Conservation (phyloP, 2,113 vertebrate genomes). For the Lagopus muta region DNA sequence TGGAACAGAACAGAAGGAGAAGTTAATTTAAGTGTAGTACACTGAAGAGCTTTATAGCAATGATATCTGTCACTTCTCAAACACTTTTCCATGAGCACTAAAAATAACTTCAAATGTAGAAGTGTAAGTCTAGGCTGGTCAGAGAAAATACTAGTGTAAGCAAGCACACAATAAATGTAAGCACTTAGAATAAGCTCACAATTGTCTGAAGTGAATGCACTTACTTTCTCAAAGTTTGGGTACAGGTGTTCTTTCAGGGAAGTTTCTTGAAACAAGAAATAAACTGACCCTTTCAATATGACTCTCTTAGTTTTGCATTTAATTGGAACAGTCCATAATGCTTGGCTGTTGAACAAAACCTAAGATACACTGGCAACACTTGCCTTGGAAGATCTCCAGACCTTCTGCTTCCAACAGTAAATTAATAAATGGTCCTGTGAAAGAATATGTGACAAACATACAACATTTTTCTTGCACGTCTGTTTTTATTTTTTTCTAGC, state of each 20-base stretch:
- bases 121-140: neutral
- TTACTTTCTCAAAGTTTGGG: neutral
- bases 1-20: neutral
- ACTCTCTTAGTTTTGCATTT: neutral
- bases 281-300: neutral
- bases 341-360: neutral
- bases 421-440: neutral
- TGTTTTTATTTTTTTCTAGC: neutral
- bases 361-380: neutral
- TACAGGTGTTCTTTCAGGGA: neutral
- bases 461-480: neutral
- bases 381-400: conserved; percentile 15
- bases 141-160: neutral
- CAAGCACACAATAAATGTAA: fast-evolving
- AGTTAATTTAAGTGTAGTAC: neutral
- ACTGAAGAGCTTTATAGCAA: neutral
- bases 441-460: neutral
- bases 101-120: neutral
- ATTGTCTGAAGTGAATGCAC: neutral
- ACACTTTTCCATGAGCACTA: neutral
- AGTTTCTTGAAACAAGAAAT: neutral
- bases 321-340: neutral
- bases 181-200: neutral
- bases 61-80: neutral
- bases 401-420: neutral